phyloP scores from a whole-genome alignment of 2,113 vertebrate species.

The Microtus richardsoni region DNA sequence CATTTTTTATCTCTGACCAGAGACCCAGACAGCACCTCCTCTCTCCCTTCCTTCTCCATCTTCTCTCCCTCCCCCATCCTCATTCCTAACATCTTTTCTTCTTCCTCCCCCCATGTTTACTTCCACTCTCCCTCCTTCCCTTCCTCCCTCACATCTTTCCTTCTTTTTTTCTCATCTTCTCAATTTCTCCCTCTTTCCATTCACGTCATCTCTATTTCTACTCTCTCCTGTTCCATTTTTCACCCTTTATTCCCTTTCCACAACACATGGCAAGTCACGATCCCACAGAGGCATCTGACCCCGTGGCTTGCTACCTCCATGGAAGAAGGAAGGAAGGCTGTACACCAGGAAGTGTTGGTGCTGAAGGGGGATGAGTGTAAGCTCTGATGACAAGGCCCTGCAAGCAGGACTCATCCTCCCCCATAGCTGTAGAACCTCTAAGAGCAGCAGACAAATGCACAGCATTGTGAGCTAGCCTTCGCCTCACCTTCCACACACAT shows the following conservation, averaged over 20 bases:
- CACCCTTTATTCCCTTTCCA: background rate
- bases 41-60: too few species aligned
- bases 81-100: accelerated
- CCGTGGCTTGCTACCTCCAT: accelerated
- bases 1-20: too few species aligned
- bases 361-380: accelerated
- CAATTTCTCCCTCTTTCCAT: too few species aligned
- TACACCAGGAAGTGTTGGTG: background rate
- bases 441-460: background rate
- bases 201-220: too few species aligned
- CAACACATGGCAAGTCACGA: background rate
- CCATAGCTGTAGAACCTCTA: background rate
- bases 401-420: background rate
- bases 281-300: background rate
- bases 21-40: too few species aligned
- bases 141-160: too few species aligned
- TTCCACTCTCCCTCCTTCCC: background rate
- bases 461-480: accelerated
- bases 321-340: accelerated
- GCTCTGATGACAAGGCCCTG: background rate
- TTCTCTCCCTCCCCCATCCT: background rate
- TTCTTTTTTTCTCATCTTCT: background rate
- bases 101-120: background rate
- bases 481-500: background rate
- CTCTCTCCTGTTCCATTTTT: background rate